Evolutionary conservation across 2,888 invertebrate genomes (phyloP).

Genomic region (Prenolepis imparis): DNA sequence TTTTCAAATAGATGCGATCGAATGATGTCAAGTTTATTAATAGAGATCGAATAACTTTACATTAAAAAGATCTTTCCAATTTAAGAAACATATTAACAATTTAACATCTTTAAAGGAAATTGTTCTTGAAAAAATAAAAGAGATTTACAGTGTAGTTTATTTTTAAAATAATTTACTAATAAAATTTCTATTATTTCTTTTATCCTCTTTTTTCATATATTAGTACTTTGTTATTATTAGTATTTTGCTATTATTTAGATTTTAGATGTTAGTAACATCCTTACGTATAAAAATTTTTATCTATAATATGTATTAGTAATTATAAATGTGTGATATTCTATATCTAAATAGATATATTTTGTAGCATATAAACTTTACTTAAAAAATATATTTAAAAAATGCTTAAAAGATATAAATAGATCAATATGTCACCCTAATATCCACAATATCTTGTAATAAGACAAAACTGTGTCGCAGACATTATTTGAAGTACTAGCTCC

Average conservation of each 20-base stretch:
- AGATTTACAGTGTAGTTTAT: neutral
- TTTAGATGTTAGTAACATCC: neutral
- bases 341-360: neutral
- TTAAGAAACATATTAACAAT: neutral
- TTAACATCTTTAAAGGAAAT: neutral
- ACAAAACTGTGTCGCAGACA: slow-evolving; percentile 18
- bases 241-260: slow-evolving; percentile 20
- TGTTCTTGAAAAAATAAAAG: neutral
- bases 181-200: neutral
- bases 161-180: neutral
- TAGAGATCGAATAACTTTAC: neutral
- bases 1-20: neutral
- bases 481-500: slow-evolving; percentile 39
- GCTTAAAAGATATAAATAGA: neutral
- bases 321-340: neutral
- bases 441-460: neutral
- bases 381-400: neutral
- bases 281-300: neutral
- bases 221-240: neutral
- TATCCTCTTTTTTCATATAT: neutral
- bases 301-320: neutral
- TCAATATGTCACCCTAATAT: neutral
- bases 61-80: neutral
- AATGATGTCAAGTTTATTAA: slow-evolving; percentile 4
- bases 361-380: neutral